A percentile compares a stretch with the other conserved stretches of the same genome.
phyloP scores from a whole-genome alignment of 2,888 invertebrate genomes.

The Mesorhabditis belari region DNA sequence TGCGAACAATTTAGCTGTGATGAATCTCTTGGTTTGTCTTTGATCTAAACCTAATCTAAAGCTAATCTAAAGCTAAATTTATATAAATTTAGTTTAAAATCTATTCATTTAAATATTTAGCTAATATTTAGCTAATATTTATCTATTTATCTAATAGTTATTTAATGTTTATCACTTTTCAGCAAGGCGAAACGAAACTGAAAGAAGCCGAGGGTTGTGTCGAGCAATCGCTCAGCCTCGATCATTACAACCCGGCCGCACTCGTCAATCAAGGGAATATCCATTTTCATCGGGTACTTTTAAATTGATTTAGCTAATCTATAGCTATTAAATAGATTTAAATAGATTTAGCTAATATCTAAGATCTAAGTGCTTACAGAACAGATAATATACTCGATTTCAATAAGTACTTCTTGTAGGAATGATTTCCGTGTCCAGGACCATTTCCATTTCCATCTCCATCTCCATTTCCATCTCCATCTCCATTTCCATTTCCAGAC shows the following conservation, averaged over 20 bases:
- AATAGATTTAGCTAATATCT: too few species aligned
- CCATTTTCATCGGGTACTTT: slow-evolving; percentile 64
- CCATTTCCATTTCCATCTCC: too few species aligned
- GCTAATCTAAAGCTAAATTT: too few species aligned
- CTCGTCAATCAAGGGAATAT: slow-evolving; percentile 79
- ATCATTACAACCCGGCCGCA: slow-evolving; percentile 72
- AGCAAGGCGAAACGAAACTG: slow-evolving; percentile 69
- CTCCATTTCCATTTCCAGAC: too few species aligned
- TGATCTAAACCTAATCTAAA: not conserved
- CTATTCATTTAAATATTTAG: not conserved
- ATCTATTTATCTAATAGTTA: not conserved
- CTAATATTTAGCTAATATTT: not conserved
- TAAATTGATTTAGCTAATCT: too few species aligned
- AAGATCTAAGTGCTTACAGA: too few species aligned
- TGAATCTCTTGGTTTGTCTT: slow-evolving; percentile 68
- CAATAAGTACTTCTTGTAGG: too few species aligned
- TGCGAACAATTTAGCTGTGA: slow-evolving; percentile 76
- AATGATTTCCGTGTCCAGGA: too few species aligned
- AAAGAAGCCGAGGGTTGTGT: slow-evolving; percentile 71
- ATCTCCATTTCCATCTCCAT: too few species aligned
- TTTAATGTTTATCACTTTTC: slow-evolving; percentile 15
- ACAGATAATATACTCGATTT: too few species aligned
- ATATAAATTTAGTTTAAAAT: not conserved
- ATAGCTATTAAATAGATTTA: too few species aligned
- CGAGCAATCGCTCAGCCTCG: slow-evolving; percentile 68